Base-by-base conservation (phyloP, 2,888 invertebrate genomes). In the Oscheius onirici region DNA sequence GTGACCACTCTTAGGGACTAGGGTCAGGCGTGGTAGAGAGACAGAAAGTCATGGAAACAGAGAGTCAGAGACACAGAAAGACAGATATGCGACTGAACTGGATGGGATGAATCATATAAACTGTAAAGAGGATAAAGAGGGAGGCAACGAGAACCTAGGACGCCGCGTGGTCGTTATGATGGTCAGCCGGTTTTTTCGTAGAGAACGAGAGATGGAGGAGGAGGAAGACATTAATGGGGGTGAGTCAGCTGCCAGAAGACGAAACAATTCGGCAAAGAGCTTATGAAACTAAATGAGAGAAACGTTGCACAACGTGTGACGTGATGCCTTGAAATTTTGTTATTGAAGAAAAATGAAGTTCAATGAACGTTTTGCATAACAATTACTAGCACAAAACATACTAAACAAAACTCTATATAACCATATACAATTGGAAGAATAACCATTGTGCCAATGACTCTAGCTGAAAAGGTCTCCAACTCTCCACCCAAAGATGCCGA, bases 261-360 rank as follows among this genome's bases (percentile, higher is more conserved):
- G 66, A 66, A 22, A 66, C 5, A 49, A 28, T 49, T 22, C 34
- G 43, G 20, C 22, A 20, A 24, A 52, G 52, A 52, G 20, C 15
- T 15, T 17, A 6, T 5, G 52, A 17, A 20, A 52, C 17, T 17
- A 17, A 51, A 17, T 15, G 51, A 51, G 51, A 51, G 51, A 51
- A 17, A n/a, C 13, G n/a, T n/a, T 8, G 34, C 34, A 0, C 5
- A 34, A 34, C 34, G 8, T 3, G 3, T 34, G 34, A 8, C 34
- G 8, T 34, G 34, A 34, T 34, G 34, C 8, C 34, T 6, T 34
- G 34, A 34, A 3, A 8, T 34, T 8, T 34, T 6, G 3, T 8
- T 8, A 34, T 46, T n/a, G n/a, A n/a, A n/a, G n/a, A n/a, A n/a
- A n/a, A n/a, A n/a, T n/a, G n/a, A n/a, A n/a, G n/a, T n/a, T n/a